phyloP scores from a whole-genome alignment of 2,797 vertebrate genomes.

The Myotis myotis region DNA sequence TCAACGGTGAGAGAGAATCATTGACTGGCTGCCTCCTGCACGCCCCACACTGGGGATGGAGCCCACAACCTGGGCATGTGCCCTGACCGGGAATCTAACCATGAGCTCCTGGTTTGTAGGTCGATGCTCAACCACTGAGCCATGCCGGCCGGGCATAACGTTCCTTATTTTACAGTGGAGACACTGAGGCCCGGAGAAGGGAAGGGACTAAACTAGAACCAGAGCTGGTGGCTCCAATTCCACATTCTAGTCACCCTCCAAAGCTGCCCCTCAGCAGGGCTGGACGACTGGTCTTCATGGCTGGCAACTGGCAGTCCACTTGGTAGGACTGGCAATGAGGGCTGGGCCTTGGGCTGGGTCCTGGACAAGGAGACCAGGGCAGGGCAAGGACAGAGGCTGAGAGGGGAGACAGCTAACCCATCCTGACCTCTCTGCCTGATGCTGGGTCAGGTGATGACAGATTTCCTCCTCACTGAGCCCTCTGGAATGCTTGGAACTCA shows the following conservation, averaged over 20 bases:
- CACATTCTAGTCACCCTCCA: background rate
- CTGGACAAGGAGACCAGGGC: background rate
- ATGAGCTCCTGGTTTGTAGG: too few species aligned
- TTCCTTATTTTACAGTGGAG: background rate
- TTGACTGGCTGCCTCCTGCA: too few species aligned
- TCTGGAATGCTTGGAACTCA: constrained; percentile 74
- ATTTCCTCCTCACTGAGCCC: constrained; percentile 42
- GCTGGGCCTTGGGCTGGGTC: background rate
- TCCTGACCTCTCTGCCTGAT: background rate
- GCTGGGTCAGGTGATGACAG: constrained; percentile 47
- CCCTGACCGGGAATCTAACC: too few species aligned
- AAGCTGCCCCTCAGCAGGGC: background rate
- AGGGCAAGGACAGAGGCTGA: background rate
- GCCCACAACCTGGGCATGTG: too few species aligned
- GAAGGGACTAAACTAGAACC: background rate
- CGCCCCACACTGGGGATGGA: too few species aligned
- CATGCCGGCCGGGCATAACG: fast-evolving
- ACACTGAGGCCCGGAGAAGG: background rate
- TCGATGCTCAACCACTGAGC: too few species aligned
- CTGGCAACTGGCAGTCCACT: too few species aligned
- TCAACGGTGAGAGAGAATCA: too few species aligned
- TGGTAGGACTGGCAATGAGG: background rate
- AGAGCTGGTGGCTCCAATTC: background rate
- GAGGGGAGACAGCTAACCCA: background rate
- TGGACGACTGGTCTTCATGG: background rate